Base-by-base conservation (phyloP, 2,888 invertebrate genomes). In the Ochlodes sylvanus region DNA sequence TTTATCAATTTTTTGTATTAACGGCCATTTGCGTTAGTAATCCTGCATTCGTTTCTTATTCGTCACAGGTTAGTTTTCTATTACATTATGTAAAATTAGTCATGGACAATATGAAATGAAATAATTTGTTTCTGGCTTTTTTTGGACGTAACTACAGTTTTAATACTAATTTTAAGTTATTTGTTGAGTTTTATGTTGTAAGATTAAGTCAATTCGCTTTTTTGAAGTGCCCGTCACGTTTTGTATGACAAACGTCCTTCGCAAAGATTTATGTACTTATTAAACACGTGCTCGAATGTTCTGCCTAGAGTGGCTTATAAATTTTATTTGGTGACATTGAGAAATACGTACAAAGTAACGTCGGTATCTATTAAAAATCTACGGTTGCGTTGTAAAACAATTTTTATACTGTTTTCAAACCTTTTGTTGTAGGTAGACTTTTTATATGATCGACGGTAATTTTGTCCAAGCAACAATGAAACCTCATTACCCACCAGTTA, bases 271-370 rank as follows among this genome's bases (percentile, higher is more conserved):
- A 44, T 58, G 32, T 32, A 27, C 27, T 27, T 27, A 27, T 54
- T 32, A 32, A 54, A 32, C 27, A 32, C 54, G 54, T 32, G 54
- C 17, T 64, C 12, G 63, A 64, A 47, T 27, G 56, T 64, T 56
- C 42, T 42, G 32, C 55, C 42, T 63, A 41, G 27, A 54, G 27
- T 7, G 27, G 42, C n/a, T 21, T 21, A 54, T 52, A 41, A 19
- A 54, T 58, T 19, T 19, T 27, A 55, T 63, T 63, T 54, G 41
- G 42, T 63, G 63, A 63, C 63, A 63, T 55, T 63, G 63, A 63
- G 52, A 44, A 42, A 63, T 15, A 63, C 54, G 52, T n/a, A 19
- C 4, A 54, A 62, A 55, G n/a, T 27, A 17, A 42, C 52, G 41
- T 42, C 7, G 9, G 47, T 47, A 9, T 47, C 17, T 15, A 42